Percentiles rank a stretch among this genome's conserved stretches.
phyloP scores from a whole-genome alignment of 1,140 invertebrate genomes.

The Pogonus chalceus region DNA sequence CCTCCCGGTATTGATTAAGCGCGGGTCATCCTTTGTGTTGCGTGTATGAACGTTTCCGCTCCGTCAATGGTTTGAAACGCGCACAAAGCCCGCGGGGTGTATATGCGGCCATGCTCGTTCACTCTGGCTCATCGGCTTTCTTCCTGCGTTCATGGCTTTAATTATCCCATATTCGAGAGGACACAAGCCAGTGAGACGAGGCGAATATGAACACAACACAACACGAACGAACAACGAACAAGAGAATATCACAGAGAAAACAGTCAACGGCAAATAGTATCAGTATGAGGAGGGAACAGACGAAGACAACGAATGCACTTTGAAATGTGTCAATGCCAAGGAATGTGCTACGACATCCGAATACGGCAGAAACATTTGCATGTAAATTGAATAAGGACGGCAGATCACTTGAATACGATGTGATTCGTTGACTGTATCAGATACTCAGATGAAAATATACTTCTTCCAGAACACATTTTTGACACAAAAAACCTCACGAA shows the following conservation, averaged over 20 bases:
- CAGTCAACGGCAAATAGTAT: too few species aligned
- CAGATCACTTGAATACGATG: slow-evolving; percentile 7
- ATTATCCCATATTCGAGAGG: too few species aligned
- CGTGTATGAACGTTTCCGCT: background rate
- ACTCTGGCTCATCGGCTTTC: background rate
- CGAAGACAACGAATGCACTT: slow-evolving; percentile 17
- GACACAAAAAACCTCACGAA: too few species aligned
- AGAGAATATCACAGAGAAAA: too few species aligned
- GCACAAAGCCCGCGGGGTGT: background rate
- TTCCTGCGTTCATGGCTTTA: background rate
- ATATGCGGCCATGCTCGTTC: background rate
- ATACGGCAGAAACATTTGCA: slow-evolving; percentile 19
- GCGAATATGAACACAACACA: too few species aligned
- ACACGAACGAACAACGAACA: too few species aligned
- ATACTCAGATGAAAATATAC: background rate
- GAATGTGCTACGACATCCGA: slow-evolving; percentile 14
- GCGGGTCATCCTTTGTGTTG: background rate
- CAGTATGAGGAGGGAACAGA: too few species aligned
- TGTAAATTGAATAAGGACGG: slow-evolving; percentile 24
- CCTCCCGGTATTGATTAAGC: background rate
- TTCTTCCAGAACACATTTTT: too few species aligned
- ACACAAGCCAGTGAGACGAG: too few species aligned
- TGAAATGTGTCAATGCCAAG: slow-evolving; percentile 22
- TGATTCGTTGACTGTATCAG: background rate
- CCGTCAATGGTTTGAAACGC: background rate